These are phyloP conservation scores for Globicephala melas DNA, from an alignment of 2,113 vertebrate genomes.

Conservation along the genomic window DNA sequence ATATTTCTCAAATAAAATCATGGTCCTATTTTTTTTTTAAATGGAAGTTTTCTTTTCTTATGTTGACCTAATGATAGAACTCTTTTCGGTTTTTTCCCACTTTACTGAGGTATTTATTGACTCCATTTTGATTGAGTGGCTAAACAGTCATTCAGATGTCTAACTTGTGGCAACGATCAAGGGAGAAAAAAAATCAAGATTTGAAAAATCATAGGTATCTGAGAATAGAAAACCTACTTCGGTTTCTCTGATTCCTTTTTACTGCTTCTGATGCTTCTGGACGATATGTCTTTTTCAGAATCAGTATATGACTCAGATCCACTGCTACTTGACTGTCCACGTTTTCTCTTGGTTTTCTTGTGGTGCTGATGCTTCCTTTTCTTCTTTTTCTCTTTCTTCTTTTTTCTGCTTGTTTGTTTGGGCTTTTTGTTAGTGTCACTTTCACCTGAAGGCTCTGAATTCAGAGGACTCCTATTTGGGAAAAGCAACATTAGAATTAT, in stretches of 20 bases:
- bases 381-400: slow-evolving; percentile 87
- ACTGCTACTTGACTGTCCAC: slow-evolving; percentile 74
- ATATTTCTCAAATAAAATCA: background rate
- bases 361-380: slow-evolving; percentile 84
- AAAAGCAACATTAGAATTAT: slow-evolving; percentile 36
- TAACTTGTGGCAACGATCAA: background rate
- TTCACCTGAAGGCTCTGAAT: slow-evolving; percentile 71
- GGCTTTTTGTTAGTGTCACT: slow-evolving; percentile 66
- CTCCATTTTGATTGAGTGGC: background rate
- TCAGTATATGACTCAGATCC: slow-evolving; percentile 81
- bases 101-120: background rate
- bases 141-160: background rate
- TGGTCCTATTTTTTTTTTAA: background rate
- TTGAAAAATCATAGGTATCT: background rate
- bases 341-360: slow-evolving; percentile 81
- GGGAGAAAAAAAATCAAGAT: background rate
- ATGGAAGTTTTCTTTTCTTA: background rate
- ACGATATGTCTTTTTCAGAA: slow-evolving; percentile 77
- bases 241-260: slow-evolving; percentile 44
- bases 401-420: slow-evolving; percentile 81
- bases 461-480: slow-evolving; percentile 73
- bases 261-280: background rate
- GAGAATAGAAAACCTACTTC: slow-evolving; percentile 62
- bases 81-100: background rate
- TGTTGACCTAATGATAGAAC: background rate